These are phyloP conservation scores for Ascidia mentula DNA, from an alignment of 23 tunicate species.

Conservation along the genomic window DNA sequence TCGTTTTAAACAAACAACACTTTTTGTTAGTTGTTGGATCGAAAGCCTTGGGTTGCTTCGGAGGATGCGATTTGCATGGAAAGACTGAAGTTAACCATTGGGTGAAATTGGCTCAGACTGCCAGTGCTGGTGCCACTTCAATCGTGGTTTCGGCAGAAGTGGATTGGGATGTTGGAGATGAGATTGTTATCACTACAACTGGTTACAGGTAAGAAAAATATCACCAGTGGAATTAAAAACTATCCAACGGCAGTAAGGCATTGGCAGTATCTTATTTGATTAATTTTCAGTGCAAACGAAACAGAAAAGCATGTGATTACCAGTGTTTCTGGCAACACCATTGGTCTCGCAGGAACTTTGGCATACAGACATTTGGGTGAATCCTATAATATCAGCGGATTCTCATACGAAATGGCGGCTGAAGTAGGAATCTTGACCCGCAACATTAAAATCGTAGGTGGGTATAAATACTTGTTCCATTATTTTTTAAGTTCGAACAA, in stretches of 20 bases:
- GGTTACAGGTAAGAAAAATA: conserved; percentile 71
- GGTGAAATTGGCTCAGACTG: conserved; percentile 69
- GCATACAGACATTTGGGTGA: conserved; percentile 55
- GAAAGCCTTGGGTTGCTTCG: conserved; percentile 75
- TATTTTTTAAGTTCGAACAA: no score
- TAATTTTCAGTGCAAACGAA: conserved; percentile 39
- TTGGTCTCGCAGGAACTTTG: conserved; percentile 35
- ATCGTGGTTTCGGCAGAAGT: conserved; percentile 49
- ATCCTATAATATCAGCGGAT: conserved; percentile 10
- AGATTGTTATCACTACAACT: conserved; percentile 88
- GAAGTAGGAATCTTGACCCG: conserved; percentile 91
- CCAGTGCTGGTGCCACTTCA: conserved; percentile 34
- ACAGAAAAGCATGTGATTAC: conserved; percentile 54
- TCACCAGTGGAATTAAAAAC: background rate
- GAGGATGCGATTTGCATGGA: conserved; percentile 87
- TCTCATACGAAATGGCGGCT: conserved; percentile 42
- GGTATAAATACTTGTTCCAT: no score
- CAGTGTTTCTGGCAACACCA: conserved; percentile 27
- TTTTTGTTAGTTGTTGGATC: conserved; percentile 51
- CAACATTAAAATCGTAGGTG: conserved; percentile 83
- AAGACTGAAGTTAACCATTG: conserved; percentile 21
- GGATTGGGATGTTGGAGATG: conserved; percentile 84
- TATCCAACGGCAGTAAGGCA: background rate
- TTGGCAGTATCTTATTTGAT: background rate
- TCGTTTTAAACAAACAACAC: no score